phyloP scores from a whole-genome alignment of 1,140 invertebrate genomes.

The Antheraea mylitta region DNA sequence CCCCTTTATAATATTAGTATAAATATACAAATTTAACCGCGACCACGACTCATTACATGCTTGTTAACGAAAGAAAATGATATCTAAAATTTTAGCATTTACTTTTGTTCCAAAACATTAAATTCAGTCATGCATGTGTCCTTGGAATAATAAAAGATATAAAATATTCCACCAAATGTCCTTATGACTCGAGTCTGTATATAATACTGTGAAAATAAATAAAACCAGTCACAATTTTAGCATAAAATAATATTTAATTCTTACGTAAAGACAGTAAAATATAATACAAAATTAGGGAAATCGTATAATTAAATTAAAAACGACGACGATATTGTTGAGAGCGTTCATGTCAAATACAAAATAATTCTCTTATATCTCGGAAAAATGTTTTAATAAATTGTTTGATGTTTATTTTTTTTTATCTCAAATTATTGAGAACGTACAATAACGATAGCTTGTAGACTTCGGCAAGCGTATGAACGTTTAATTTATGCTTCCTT shows the following conservation, averaged over 20 bases:
- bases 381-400: neutral
- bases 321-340: neutral
- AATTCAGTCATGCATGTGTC: too few relatives aligned
- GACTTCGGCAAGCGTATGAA: neutral
- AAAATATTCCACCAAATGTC: too few relatives aligned
- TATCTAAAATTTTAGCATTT: too few relatives aligned
- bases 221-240: neutral
- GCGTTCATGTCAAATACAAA: neutral
- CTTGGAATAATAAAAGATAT: too few relatives aligned
- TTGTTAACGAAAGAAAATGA: too few relatives aligned
- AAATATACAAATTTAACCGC: too few relatives aligned
- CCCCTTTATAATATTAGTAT: too few relatives aligned
- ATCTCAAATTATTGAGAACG: neutral
- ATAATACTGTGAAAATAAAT: too few relatives aligned
- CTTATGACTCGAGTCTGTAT: too few relatives aligned
- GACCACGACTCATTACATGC: too few relatives aligned
- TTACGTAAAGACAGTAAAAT: neutral
- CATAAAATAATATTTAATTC: too few relatives aligned
- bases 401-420: constrained; percentile 2
- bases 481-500: neutral
- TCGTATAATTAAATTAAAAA: neutral
- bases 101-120: too few relatives aligned
- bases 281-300: neutral
- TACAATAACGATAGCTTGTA: neutral
- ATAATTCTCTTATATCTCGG: neutral